Evolutionary conservation across 2,113 vertebrate species (phyloP), one percentile per base, ranked within the genome.

Genomic region (Hipposideros armiger): DNA sequence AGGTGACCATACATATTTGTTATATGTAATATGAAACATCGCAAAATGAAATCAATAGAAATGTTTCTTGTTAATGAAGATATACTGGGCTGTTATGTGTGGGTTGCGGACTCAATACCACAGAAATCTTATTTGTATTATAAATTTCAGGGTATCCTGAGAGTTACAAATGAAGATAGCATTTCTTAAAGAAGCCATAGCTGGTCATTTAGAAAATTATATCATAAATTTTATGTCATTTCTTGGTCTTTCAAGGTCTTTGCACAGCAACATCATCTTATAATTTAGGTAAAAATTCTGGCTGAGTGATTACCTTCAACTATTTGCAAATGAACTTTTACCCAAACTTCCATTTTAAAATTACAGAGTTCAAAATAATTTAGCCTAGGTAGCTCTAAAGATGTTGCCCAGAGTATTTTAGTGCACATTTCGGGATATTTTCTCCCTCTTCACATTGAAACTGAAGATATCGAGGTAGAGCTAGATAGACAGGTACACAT

Each of bases 31-130:
- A 99, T 98, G 99, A 99, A 99, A 98, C 99, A 98, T 99, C 98
- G 97, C 98, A 98, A 99, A 99, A 99, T 99, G 98, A 99, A 99
- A 99, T 99, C 99, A 99, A 99, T 99, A 99, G 98, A 98, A 99
- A 99, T 99, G 99, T 98, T 99, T 99, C 99, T 99, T 99, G 99
- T 99, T 99, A 99, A 99, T 99, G 99, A 99, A 99, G 99, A 99
- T 98, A 98, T 99, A 99, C 99, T 98, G 98, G 97, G 98, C 98
- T 99, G 98, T 98, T 98, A 98, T 97, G 98, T 98, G 99, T 98
- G 98, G 98, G 98, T 94, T 98, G 98, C 80, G 98, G 98, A 98
- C 98, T 98, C 98, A 97, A 98, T 97, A 98, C 98, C 98, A 77
- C 98, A 98, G 98, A 99, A 99, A 98, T 98, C 98, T 96, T 98